Evolutionary conservation across 2,888 invertebrate genomes (phyloP).

Genomic region (Pammene fasciana): DNA sequence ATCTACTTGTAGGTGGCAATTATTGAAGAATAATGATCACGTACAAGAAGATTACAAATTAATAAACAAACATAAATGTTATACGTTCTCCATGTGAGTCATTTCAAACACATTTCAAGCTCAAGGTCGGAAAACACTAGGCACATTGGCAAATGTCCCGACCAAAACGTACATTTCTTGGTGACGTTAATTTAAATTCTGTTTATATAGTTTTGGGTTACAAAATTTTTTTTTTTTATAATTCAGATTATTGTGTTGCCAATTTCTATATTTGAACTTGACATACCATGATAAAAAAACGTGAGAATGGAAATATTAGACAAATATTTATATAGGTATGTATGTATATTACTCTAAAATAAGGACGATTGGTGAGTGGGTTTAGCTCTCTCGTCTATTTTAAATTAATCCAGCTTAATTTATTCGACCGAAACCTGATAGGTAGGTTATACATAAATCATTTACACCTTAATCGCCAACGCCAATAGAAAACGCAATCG

Average conservation of each 20-base stretch:
- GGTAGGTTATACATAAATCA: too few relatives aligned
- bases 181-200: conserved; percentile 19
- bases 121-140: conserved; percentile 41
- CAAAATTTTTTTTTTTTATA: conserved; percentile 9
- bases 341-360: background rate
- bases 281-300: background rate
- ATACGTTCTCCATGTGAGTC: background rate
- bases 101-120: conserved; percentile 27
- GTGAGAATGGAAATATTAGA: background rate
- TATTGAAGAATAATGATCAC: too few relatives aligned
- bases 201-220: conserved; percentile 20
- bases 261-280: background rate
- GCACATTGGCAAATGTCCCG: conserved; percentile 35
- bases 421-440: background rate
- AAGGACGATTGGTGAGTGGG: background rate
- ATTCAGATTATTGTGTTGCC: background rate
- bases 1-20: too few relatives aligned
- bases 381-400: background rate
- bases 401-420: background rate
- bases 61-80: conserved; percentile 12
- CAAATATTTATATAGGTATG: background rate
- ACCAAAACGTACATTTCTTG: conserved; percentile 19
- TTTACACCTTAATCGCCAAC: background rate
- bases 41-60: background rate
- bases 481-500: too few relatives aligned